Base-by-base conservation (phyloP, 2,797 vertebrate species). In the Acanthis flammea region DNA sequence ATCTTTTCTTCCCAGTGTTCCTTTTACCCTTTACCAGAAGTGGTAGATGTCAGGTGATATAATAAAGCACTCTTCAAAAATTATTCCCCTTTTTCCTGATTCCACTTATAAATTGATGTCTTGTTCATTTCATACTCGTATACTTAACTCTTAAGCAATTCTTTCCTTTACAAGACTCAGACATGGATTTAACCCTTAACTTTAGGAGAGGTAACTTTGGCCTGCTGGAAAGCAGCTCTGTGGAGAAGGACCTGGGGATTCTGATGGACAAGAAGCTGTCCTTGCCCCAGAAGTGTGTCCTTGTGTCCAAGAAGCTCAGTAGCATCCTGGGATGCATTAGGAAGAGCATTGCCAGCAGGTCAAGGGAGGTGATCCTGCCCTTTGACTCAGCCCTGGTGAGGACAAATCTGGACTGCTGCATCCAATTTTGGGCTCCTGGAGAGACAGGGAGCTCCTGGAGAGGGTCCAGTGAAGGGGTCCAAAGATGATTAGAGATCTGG, bases 231-330 rank as follows among this genome's bases (percentile, higher is more conserved):
- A 47, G 33, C 18, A 67, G 50, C 14, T 53, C 33, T 58, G 3
- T 2, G 5, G 31, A 51, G 12, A 66, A 33, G 7, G 21, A 27
- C 33, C 30, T 35, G 31, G 12, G 15, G 3, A 6, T 48, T 30
- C 22, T 67, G 33, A 1, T n/a, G 25, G 25, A 41, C 25, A 60
- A 27, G 2, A 60, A 66, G 22, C 8, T 61, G 19, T 17, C 25
- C 18, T 3, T 41, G 31, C 0, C 3, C 27, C 12, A 60, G 14
- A 3, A 41, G 18, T 27, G 12, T 16, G 12, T 27, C 31, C 22
- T 5, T 19, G 31, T 42, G 41, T 19, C 31, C 48, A 67, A 47
- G 61, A 23, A 30, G 13, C 5, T 1, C 41, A 35, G 6, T 4
- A 22, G 10, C 14, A 17, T 12, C 41, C 54, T n/a, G 35, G 10